phyloP scores from a whole-genome alignment of 2,113 vertebrate species.

The Petrocephalus microphthalmus region DNA sequence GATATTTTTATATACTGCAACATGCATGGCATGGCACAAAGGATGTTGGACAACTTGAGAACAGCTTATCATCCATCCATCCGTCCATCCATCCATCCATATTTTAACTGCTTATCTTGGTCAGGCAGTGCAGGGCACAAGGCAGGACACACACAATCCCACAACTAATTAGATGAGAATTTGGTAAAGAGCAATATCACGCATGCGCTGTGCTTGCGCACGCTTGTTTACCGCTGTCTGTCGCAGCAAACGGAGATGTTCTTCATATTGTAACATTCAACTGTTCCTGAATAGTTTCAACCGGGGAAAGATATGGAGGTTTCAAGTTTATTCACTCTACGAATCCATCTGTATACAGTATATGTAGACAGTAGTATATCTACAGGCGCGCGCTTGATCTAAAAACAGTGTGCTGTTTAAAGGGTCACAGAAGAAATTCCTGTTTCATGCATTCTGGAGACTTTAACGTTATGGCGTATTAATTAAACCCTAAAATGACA shows the following conservation, averaged over 20 bases:
- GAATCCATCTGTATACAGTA: not conserved
- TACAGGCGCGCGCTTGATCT: not conserved
- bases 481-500: not conserved
- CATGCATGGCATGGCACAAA: not conserved
- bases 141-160: not conserved
- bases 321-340: not conserved
- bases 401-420: not conserved
- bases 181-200: not conserved
- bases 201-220: not conserved
- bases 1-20: not conserved
- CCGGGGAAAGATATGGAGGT: not conserved
- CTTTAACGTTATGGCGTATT: not conserved
- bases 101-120: not conserved
- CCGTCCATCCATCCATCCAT: not conserved
- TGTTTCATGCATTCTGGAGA: not conserved
- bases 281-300: not conserved
- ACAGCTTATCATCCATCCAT: not conserved
- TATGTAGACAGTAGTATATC: not conserved
- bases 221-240: not conserved
- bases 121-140: not conserved
- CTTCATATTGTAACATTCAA: not conserved
- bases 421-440: not conserved
- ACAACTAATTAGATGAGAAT: not conserved
- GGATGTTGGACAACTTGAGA: not conserved
- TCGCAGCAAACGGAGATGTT: not conserved